phyloP scores from a whole-genome alignment of 2,888 invertebrate genomes.

The Pristionchus maxplancki region DNA sequence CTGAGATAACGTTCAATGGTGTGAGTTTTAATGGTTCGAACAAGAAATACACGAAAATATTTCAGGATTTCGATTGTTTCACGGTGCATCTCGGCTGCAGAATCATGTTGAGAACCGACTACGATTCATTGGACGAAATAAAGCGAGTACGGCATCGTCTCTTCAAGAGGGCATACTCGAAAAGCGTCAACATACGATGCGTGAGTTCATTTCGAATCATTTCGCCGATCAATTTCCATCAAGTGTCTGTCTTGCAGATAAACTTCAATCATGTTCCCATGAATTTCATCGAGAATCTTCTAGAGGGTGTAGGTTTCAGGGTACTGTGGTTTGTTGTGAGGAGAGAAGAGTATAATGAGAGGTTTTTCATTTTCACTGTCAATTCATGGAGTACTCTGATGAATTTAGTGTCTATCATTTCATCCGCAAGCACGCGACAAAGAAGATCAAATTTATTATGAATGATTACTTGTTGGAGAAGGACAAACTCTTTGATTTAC shows the following conservation, averaged over 20 bases:
- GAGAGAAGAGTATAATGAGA: not conserved
- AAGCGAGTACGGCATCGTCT: not conserved
- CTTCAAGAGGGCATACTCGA: not conserved
- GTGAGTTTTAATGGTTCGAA: not conserved
- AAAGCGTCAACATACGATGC: not conserved
- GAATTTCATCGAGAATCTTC: not conserved
- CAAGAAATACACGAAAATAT: no score
- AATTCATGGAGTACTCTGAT: not conserved
- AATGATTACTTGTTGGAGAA: not conserved
- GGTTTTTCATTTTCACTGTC: not conserved
- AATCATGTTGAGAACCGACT: not conserved
- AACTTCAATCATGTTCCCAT: not conserved
- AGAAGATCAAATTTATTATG: not conserved
- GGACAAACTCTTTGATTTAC: not conserved
- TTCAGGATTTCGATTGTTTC: not conserved
- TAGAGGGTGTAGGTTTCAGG: not conserved
- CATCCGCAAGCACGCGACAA: not conserved
- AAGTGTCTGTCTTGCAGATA: not conserved
- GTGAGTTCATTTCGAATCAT: not conserved
- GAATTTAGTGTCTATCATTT: not conserved
- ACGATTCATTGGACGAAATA: not conserved
- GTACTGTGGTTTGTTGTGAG: not conserved
- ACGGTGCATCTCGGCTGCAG: not conserved
- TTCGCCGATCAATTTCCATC: not conserved
- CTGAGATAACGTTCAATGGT: not conserved